Evolutionary conservation across 2,888 invertebrate genomes (phyloP).

Genomic region (Pomacea canaliculata): DNA sequence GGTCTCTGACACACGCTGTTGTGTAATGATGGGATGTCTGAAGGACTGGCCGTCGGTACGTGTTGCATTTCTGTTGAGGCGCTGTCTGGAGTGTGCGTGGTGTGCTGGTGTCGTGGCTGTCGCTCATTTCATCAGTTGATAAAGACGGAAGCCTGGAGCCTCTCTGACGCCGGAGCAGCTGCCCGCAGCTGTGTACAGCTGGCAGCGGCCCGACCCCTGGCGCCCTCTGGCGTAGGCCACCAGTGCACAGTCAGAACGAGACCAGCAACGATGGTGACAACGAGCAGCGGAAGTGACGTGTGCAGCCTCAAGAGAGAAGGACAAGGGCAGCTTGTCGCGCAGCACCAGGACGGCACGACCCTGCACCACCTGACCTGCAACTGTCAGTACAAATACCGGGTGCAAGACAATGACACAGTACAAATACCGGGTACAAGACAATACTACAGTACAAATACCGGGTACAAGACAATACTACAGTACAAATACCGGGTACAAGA

Average conservation of each 20-base stretch:
- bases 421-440: background rate
- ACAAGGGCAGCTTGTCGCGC: slow-evolving; percentile 17
- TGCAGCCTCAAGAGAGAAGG: background rate
- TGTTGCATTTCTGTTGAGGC: too few relatives aligned
- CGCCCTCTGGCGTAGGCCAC: background rate
- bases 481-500: too few relatives aligned
- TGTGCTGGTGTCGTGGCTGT: too few relatives aligned
- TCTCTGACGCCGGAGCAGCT: slow-evolving; percentile 3
- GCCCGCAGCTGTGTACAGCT: background rate
- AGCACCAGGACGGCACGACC: slow-evolving; percentile 7
- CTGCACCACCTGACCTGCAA: background rate
- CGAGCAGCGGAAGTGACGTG: background rate
- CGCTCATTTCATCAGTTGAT: background rate
- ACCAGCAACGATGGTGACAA: slow-evolving; percentile 21
- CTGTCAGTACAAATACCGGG: background rate
- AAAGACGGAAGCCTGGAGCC: background rate
- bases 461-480: too few relatives aligned
- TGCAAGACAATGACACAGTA: background rate
- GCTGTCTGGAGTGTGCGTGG: too few relatives aligned
- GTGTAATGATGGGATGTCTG: too few relatives aligned
- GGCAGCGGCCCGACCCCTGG: background rate
- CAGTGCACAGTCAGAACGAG: background rate
- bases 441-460: too few relatives aligned
- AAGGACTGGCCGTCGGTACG: too few relatives aligned
- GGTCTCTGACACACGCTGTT: too few relatives aligned